Conservation (phyloP, 2,888 invertebrate genomes). For the Nipponacmea schrenckii region DNA sequence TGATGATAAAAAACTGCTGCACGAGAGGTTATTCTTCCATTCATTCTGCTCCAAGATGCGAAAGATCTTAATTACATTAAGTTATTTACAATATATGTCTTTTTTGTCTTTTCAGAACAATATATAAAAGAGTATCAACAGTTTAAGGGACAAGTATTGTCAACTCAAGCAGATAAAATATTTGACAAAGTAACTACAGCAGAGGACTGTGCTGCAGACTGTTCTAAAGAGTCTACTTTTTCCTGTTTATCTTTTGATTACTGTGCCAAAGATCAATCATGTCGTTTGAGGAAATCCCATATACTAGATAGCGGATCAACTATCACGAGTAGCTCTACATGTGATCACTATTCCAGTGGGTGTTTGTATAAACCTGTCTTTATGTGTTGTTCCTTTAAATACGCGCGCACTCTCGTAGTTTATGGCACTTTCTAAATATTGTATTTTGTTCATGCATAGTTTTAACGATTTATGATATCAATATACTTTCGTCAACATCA, state of each 20-base stretch:
- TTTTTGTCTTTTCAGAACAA: conserved; percentile 30
- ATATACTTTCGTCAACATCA: too few relatives aligned
- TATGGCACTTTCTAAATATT: too few relatives aligned
- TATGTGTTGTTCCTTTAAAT: too few relatives aligned
- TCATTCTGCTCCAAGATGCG: too few relatives aligned
- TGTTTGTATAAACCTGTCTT: background rate
- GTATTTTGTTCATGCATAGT: too few relatives aligned
- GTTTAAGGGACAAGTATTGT: conserved; percentile 36
- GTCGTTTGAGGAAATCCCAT: conserved; percentile 36
- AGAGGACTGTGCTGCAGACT: conserved; percentile 44
- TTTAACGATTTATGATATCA: too few relatives aligned
- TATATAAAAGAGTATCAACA: conserved; percentile 41
- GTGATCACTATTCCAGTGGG: conserved; percentile 42
- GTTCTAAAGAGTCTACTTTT: conserved; percentile 30
- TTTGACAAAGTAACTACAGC: conserved; percentile 27
- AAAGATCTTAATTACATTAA: too few relatives aligned
- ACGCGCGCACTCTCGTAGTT: too few relatives aligned
- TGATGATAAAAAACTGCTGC: too few relatives aligned
- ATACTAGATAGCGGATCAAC: conserved; percentile 30
- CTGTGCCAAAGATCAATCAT: conserved; percentile 31
- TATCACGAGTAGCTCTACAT: conserved; percentile 21
- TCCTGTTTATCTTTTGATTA: conserved; percentile 41
- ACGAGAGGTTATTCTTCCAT: too few relatives aligned
- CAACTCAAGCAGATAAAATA: conserved; percentile 31
- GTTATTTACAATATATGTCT: too few relatives aligned